These are phyloP conservation scores for Volucella bombylans DNA, from an alignment of 2,888 invertebrate genomes.

Conservation along the genomic window DNA sequence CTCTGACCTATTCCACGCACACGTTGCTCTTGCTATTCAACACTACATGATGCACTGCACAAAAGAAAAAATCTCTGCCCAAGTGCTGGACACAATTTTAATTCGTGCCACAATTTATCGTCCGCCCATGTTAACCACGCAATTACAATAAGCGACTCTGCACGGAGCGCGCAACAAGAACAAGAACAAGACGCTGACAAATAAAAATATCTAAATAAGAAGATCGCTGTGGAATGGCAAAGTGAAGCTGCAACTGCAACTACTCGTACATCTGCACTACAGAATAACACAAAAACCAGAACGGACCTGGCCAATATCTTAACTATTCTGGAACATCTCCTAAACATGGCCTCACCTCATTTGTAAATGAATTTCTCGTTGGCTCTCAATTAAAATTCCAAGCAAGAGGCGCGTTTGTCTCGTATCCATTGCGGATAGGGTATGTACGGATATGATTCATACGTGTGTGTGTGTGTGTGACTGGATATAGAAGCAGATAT, in stretches of 20 bases:
- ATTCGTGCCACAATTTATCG: conserved; percentile 74
- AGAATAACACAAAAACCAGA: conserved; percentile 40
- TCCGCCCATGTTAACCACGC: conserved; percentile 72
- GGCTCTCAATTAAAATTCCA: conserved; percentile 76
- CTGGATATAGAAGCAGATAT: conserved; percentile 8
- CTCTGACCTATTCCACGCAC: conserved; percentile 51
- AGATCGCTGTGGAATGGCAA: conserved; percentile 27
- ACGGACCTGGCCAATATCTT: conserved; percentile 67
- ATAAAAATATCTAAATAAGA: conserved; percentile 74
- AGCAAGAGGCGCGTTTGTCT: conserved; percentile 64
- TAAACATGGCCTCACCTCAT: conserved; percentile 75
- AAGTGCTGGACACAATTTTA: conserved; percentile 61
- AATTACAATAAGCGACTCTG: conserved; percentile 68
- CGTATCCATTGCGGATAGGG: conserved; percentile 18
- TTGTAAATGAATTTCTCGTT: conserved; percentile 76
- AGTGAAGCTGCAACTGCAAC: conserved; percentile 53
- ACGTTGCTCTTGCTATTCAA: conserved; percentile 17
- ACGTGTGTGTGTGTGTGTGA: conserved; percentile 10
- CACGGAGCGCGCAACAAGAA: conserved; percentile 50
- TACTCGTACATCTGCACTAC: conserved; percentile 20
- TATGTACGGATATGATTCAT: not conserved
- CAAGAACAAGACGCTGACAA: conserved; percentile 63
- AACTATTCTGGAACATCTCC: conserved; percentile 74
- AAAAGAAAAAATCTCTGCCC: conserved; percentile 22
- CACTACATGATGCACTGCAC: not conserved